Conservation (phyloP, 2,888 invertebrate species). For the Tenthredo notha region DNA sequence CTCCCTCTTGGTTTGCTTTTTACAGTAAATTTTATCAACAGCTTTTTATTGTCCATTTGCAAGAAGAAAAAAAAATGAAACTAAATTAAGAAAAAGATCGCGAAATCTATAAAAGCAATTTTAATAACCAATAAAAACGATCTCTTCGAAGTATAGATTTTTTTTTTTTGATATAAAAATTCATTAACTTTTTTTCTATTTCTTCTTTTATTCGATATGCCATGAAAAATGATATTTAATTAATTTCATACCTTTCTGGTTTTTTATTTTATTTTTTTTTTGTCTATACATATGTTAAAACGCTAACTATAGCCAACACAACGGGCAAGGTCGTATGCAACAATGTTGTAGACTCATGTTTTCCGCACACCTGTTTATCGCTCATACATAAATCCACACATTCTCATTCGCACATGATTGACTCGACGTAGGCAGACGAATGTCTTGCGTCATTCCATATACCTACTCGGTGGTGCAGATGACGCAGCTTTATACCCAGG, state of each 20-base stretch:
- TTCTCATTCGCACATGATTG: constrained; percentile 41
- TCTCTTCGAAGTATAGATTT: not conserved
- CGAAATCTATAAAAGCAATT: not conserved
- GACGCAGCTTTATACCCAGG: constrained; percentile 24
- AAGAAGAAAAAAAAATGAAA: not conserved
- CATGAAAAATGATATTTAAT: not conserved
- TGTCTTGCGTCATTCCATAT: constrained; percentile 30
- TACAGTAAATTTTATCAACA: not conserved
- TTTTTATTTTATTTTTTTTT: not conserved
- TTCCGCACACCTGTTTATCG: not conserved
- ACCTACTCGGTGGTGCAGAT: constrained; percentile 6
- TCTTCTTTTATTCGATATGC: not conserved
- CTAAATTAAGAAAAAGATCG: not conserved
- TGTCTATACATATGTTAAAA: not conserved
- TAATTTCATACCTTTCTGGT: no score
- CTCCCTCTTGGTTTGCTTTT: not conserved
- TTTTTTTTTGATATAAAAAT: not conserved
- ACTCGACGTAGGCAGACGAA: constrained; percentile 28
- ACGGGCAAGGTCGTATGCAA: constrained; percentile 29
- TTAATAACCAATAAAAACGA: not conserved
- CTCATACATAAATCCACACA: not conserved
- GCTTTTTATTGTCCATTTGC: not conserved
- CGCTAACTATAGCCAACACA: not conserved
- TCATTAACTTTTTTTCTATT: not conserved
- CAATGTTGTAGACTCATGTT: constrained; percentile 9